Base-by-base conservation (phyloP, 2,888 invertebrate genomes). In the Schizotus pectinicornis region DNA sequence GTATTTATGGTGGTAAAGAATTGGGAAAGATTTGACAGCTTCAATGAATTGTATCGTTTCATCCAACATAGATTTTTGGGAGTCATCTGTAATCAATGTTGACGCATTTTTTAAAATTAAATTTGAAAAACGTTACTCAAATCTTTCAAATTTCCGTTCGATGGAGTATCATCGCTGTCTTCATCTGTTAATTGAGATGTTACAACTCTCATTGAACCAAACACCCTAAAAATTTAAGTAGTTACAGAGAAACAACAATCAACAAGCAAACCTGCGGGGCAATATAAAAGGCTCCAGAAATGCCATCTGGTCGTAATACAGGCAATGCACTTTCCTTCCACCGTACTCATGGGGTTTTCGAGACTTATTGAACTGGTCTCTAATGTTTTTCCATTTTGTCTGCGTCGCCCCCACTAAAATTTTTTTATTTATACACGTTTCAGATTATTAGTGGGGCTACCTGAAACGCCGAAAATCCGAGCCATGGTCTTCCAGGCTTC, bases 1-100 rank as follows among this genome's bases (percentile, higher is more conserved):
- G 64, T 75, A 72, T 46, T 75, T 71, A n/a, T 75, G 72, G 55
- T 80, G 76, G 46, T 79, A 80, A 1, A 80, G 49, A 33, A 47
- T 11, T 12, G 56, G 59, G n/a, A 30, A 38, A 9, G 22, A 31
- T 59, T 52, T 54, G 9, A 59, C 36, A 7, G 36, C 32, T 7
- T 43, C 42, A 38, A 59, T 59, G 37, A 59, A 59, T 7, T 43
- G 48, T 41, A 14, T 46, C 9, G 48, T 37, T 42, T 54, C 49
- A 45, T 50, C 50, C 3, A 39, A 30, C n/a, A 33, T 22, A 8
- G 43, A n/a, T 33, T 42, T 33, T 36, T 34, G 2, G 2, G 22
- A 3, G 22, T 22, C 33, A 47, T 8, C 13, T 39, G 9, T 7
- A 35, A 45, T 13, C 13, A 50, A 6, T 50, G n/a, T n/a, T 37